Evolutionary conservation across 1,140 invertebrate species (phyloP), one percentile per base, ranked within the genome.

Genomic region (Drepana arcuata): DNA sequence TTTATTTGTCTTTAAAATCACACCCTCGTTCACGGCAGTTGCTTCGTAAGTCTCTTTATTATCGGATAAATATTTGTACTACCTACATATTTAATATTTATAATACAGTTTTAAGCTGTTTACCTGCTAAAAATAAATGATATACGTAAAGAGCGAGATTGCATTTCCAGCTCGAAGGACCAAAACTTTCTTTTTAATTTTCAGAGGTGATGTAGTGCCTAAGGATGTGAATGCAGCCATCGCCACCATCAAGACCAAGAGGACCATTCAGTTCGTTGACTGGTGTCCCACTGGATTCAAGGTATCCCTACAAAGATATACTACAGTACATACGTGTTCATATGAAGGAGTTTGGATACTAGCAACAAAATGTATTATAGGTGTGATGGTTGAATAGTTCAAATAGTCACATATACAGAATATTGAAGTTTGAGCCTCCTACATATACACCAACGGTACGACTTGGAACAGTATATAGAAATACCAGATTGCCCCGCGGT

Each of bases 151-250:
- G n/a, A n/a, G n/a, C n/a, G n/a, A n/a, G n/a, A n/a, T n/a, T n/a
- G n/a, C n/a, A n/a, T n/a, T n/a, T n/a, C n/a, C n/a, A n/a, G n/a
- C n/a, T n/a, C n/a, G n/a, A n/a, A n/a, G n/a, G n/a, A n/a, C n/a
- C n/a, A n/a, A n/a, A n/a, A n/a, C n/a, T n/a, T n/a, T n/a, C n/a
- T n/a, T n/a, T n/a, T n/a, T n/a, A n/a, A n/a, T n/a, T n/a, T n/a
- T n/a, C 45, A 83, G 86, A 62, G 87, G 87, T 15, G 86, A 88
- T 57, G 87, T 88, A 11, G 86, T 87, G n/a, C 90, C 93, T 0
- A 96, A 95, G 63, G 93, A 95, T 68, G 93, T 95, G 1, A 95
- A 95, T 68, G 91, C 92, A 9, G 92, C 94, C 16, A 95, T 95
- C 61, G 92, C 92, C 0, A 91, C 92, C n/a, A 94, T 95, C 54